These are phyloP conservation scores for Arizona elegans DNA, from an alignment of 2,113 vertebrate species.

Conservation along the genomic window DNA sequence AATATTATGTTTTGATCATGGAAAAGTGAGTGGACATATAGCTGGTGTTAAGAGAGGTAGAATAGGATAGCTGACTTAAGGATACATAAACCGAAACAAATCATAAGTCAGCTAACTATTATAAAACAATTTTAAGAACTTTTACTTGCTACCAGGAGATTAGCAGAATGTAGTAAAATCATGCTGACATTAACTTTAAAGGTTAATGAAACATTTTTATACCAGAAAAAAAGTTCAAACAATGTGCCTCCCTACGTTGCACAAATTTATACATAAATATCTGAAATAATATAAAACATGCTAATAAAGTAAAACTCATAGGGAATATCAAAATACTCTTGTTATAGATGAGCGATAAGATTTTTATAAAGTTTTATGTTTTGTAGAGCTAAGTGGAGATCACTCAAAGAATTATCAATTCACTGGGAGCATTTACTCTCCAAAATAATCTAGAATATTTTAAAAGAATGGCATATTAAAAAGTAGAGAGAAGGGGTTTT, in stretches of 20 bases:
- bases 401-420: neutral
- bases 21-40: neutral
- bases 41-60: neutral
- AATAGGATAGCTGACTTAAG: neutral
- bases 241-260: slow-evolving; percentile 26
- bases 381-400: neutral
- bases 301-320: slow-evolving; percentile 14
- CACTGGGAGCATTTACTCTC: neutral
- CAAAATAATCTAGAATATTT: neutral
- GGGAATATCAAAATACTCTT: neutral
- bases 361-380: neutral
- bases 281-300: slow-evolving; percentile 16
- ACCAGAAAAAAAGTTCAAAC: slow-evolving; percentile 36
- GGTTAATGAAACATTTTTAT: slow-evolving; percentile 48
- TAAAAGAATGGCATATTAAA: neutral
- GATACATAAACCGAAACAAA: neutral
- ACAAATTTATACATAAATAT: slow-evolving; percentile 2
- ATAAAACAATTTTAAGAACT: slow-evolving; percentile 20
- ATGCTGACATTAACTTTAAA: slow-evolving; percentile 37
- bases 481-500: neutral
- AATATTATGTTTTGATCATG: neutral
- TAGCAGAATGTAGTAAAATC: slow-evolving; percentile 42
- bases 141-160: slow-evolving; percentile 21
- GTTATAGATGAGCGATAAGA: neutral
- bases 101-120: neutral